Base-by-base conservation (phyloP, 2,888 invertebrate genomes). In the Lepidocyrtinus sp. region DNA sequence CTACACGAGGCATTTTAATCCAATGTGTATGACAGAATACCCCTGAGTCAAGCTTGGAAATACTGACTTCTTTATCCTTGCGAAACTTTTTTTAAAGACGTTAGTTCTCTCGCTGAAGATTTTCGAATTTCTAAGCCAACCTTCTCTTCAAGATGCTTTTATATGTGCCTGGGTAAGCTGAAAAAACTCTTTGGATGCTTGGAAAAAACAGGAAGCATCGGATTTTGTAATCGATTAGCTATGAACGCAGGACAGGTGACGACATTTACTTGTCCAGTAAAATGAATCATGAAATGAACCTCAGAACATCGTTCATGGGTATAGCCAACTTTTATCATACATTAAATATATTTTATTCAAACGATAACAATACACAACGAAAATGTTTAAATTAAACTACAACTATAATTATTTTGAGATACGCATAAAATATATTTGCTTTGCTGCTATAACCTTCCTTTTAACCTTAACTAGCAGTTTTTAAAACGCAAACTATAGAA, bases 141-240 rank as follows among this genome's bases (percentile, higher is more conserved):
- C 26, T 27, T 15, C 19, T 27, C 19, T 69, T 5, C 15, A n/a
- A 50, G 17, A 45, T 46, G 5, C 12, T 36, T 36, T 36, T 36
- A 12, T 36, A 5, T 36, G 36, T 7, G 12, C 12, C 36, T 5
- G 12, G 12, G 5, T 5, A 36, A 36, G 12, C 36, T 36, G 36
- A 3, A 25, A 17, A 25, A 19, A 9, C 25, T 21, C 21, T 36
- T 72, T 62, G 72, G 24, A 61, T n/a, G n/a, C n/a, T n/a, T n/a
- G n/a, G n/a, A 63, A 65, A 21, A 3, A 17, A 46, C 21, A 21
- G 75, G 75, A 75, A 75, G 75, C 25, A 62, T 22, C 75, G 75
- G 69, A 75, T 75, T 75, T 69, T 36, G 36, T n/a, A n/a, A 46
- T 45, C 50, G 55, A 50, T 17, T 64, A 46, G 46, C 17, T 68